phyloP scores from a whole-genome alignment of 2,113 vertebrate species.

The Falco punctatus region DNA sequence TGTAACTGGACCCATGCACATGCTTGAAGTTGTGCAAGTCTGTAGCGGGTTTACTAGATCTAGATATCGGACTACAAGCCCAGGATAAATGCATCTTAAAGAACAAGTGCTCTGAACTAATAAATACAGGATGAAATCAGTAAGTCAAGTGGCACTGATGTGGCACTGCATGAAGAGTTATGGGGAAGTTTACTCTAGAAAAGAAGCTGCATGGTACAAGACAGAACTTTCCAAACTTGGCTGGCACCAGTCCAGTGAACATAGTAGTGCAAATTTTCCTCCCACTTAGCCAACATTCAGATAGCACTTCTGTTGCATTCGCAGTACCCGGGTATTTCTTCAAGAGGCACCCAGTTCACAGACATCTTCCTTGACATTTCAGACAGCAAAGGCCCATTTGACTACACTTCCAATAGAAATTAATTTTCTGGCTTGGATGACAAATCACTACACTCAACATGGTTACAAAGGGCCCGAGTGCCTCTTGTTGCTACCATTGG shows the following conservation, averaged over 20 bases:
- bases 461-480: not conserved
- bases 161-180: not conserved
- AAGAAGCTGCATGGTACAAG: not conserved
- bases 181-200: not conserved
- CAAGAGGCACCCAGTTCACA: not conserved
- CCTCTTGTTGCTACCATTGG: not conserved
- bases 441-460: not conserved
- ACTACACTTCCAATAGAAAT: not conserved
- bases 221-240: not conserved
- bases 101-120: not conserved
- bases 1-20: not conserved
- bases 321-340: not conserved
- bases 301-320: not conserved
- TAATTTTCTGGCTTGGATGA: not conserved
- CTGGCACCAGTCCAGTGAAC: not conserved
- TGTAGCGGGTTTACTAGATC: not conserved
- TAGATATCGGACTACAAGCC: not conserved
- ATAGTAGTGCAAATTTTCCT: not conserved
- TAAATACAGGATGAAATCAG: not conserved
- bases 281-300: not conserved
- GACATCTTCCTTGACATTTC: not conserved
- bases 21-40: not conserved
- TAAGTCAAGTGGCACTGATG: not conserved
- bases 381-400: not conserved
- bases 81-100: not conserved